phyloP scores from a whole-genome alignment of 2,797 vertebrate genomes.

The Poliocrania exsul region DNA sequence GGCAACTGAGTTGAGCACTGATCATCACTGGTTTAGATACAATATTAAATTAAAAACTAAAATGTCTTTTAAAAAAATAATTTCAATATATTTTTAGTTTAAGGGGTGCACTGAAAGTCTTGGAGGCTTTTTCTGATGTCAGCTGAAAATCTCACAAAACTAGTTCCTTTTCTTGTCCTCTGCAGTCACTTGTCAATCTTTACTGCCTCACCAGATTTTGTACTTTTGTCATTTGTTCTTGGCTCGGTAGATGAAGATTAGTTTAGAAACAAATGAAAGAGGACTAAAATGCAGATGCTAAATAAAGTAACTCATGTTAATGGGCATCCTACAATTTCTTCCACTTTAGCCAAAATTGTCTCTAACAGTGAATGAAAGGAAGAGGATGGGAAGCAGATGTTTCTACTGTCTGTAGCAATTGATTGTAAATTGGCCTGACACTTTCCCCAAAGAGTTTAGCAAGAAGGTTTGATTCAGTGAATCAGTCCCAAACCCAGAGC shows the following conservation, averaged over 20 bases:
- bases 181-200: not conserved
- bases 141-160: not conserved
- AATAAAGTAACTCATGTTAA: constrained; percentile 39
- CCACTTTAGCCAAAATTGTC: constrained; percentile 29
- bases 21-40: not conserved
- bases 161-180: not conserved
- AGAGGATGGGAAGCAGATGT: constrained; percentile 39
- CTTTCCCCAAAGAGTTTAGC: not conserved
- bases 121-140: not conserved
- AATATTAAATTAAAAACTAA: not conserved
- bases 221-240: constrained; percentile 35
- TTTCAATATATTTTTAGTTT: not conserved
- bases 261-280: constrained; percentile 47
- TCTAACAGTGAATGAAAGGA: not conserved
- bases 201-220: constrained; percentile 9
- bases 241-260: constrained; percentile 37
- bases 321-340: constrained; percentile 41
- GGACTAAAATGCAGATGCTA: constrained; percentile 26
- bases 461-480: not conserved
- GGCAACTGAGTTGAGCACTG: not conserved
- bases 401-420: not conserved
- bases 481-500: not conserved
- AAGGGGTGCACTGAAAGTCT: not conserved
- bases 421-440: constrained; percentile 14
- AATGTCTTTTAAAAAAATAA: not conserved